Evolutionary conservation across 2,797 vertebrate species (phyloP).

Genomic region (Hypotaenidia philippensis): DNA sequence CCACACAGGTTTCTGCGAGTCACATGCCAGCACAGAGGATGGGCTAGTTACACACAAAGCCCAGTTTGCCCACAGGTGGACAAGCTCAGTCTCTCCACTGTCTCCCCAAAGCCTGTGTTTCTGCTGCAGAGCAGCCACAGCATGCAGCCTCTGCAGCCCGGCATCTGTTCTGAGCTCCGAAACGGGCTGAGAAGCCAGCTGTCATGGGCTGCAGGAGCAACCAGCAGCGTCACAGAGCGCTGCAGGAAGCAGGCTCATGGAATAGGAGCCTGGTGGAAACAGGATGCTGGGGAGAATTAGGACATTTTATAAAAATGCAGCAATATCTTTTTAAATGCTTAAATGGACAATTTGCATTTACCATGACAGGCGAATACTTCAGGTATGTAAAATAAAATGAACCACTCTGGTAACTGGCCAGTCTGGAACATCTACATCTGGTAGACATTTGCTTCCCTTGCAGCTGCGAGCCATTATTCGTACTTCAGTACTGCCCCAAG

Average conservation of each 20-base stretch:
- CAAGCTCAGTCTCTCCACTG: background rate
- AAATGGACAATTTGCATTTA: background rate
- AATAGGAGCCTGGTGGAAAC: background rate
- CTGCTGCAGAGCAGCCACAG: background rate
- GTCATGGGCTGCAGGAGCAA: background rate
- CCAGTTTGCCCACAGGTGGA: background rate
- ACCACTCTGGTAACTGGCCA: background rate
- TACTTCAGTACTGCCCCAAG: background rate
- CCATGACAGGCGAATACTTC: background rate
- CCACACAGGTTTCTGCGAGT: background rate
- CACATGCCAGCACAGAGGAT: background rate
- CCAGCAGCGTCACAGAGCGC: background rate
- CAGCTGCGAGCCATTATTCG: background rate
- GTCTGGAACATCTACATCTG: background rate
- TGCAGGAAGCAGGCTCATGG: background rate
- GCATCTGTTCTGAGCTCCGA: background rate
- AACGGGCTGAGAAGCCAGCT: background rate
- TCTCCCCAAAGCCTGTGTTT: too few relatives aligned
- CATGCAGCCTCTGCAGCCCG: background rate
- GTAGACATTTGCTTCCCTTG: background rate
- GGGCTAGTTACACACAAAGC: background rate
- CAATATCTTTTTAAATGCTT: background rate
- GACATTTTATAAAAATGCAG: background rate
- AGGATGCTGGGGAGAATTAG: background rate
- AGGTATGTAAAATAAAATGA: background rate